Evolutionary conservation across 2,113 vertebrate species (phyloP).

Genomic region (Colistium nudipinnis): DNA sequence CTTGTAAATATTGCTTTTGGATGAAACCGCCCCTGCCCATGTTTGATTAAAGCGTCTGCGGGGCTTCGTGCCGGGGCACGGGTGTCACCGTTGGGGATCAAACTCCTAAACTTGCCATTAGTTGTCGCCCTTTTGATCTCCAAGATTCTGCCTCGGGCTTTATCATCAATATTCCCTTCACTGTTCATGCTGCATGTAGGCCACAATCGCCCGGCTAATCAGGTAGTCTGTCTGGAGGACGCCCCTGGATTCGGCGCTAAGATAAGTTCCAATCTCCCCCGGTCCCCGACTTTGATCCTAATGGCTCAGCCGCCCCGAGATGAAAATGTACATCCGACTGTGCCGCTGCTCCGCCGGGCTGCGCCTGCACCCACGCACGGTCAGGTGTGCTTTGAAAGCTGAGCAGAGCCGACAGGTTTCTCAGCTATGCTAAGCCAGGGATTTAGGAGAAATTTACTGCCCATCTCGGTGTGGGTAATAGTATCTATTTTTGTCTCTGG

Average conservation of each 20-base stretch:
- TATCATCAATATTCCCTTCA: conserved; percentile 61
- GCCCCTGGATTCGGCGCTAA: conserved; percentile 60
- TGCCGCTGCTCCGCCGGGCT: conserved; percentile 40
- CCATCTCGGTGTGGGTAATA: conserved; percentile 70
- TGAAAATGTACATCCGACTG: conserved; percentile 61
- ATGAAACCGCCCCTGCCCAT: not conserved
- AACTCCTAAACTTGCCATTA: conserved; percentile 22
- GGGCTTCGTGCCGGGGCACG: not conserved
- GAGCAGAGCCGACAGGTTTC: conserved; percentile 63
- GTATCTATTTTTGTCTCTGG: conserved; percentile 62
- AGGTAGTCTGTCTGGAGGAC: conserved; percentile 62
- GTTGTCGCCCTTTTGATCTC: conserved; percentile 26
- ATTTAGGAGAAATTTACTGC: conserved; percentile 68
- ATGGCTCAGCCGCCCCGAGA: conserved; percentile 61
- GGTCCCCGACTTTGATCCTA: conserved; percentile 69
- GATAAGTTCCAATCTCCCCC: conserved; percentile 61
- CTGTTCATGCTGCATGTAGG: conserved; percentile 50
- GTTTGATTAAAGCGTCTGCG: not conserved
- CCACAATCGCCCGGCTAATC: conserved; percentile 64
- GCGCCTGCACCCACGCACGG: conserved; percentile 30
- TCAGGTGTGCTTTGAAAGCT: conserved; percentile 69
- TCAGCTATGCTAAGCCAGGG: conserved; percentile 59
- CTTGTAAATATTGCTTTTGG: not conserved
- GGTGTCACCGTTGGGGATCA: conserved; percentile 13
- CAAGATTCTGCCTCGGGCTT: conserved; percentile 38